Evolutionary conservation across 2,797 vertebrate genomes (phyloP), one percentile per base, ranked within the genome.

Genomic region (Sebastes trivittatus): DNA sequence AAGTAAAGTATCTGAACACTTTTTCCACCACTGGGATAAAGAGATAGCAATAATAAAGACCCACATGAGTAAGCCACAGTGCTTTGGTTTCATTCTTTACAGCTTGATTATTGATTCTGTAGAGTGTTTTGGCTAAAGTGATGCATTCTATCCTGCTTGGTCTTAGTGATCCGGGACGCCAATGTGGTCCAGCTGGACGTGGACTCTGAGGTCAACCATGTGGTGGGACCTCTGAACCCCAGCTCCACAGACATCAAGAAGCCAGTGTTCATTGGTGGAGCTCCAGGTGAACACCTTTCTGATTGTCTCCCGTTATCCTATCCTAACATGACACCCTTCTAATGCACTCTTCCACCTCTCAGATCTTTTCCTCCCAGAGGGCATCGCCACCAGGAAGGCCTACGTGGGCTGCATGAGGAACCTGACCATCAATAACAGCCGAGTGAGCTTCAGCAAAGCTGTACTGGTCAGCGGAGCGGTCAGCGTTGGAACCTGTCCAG

Each of bases 371-470:
- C 93, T 97, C 62, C 96, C 96, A 58, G 93, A 95, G 56, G 94
- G 86, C 60, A 61, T 97, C 82, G 92, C 90, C 36, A 96, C 94
- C 72, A 94, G 88, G 72, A 97, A 92, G 65, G 94, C 96, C 54
- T 99, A 96, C 72, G 94, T 96, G 22, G 98, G 98, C 85, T 99
- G 98, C 59, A 93, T 99, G 90, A 97, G 96, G 88, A 97, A 97
- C 88, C 94, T 99, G 86, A 93, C 91, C 86, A 95, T 99, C 82
- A 97, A 98, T 20, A 94, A 96, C 82, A 96, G 87, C 68, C 90
- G 83, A 25, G 97, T 97, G 72, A 97, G 95, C 94, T 97, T 99
- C 90, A 97, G 90, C 83, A 97, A 97, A 91, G 97, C 96, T 6
- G 94, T 92, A 36, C 90, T 98, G 85, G 97, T 98, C 83, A 97